Conservation (phyloP, 2,797 vertebrate species). For the Erethizon dorsatum region DNA sequence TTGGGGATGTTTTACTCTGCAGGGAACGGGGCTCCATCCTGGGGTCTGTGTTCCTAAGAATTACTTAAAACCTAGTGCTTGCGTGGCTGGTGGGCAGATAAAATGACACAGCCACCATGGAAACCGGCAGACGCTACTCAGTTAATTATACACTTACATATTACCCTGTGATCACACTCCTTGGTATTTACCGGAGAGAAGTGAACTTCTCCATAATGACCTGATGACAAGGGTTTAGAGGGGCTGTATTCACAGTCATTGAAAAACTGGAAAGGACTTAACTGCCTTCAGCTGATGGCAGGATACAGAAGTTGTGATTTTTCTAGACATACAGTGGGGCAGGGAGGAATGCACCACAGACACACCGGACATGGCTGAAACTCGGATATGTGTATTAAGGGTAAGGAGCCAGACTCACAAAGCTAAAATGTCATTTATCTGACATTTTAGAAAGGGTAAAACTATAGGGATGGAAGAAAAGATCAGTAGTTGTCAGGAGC, state of each 20-base stretch:
- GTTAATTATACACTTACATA: background rate
- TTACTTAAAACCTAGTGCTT: conserved; percentile 11
- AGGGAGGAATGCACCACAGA: background rate
- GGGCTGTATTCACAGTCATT: background rate
- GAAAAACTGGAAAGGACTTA: background rate
- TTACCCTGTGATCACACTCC: background rate
- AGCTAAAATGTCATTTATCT: background rate
- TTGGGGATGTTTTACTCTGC: background rate
- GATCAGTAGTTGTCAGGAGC: background rate
- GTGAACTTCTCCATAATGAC: background rate
- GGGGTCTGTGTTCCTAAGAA: background rate
- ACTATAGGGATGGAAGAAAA: background rate
- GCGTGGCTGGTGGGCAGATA: background rate
- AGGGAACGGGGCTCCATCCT: background rate
- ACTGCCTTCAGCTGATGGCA: background rate
- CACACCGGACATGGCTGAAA: background rate
- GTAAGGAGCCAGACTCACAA: background rate
- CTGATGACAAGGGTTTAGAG: background rate
- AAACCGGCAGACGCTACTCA: background rate
- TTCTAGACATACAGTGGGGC: background rate
- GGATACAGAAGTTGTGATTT: background rate
- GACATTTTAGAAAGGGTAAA: background rate
- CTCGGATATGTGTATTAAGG: background rate
- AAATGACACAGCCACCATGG: background rate
- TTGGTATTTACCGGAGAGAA: background rate